A percentile compares a stretch with the other conserved stretches of the same genome.
Evolutionary conservation across 2,797 vertebrate species (phyloP).

Genomic region (Cryptoprocta ferox): DNA sequence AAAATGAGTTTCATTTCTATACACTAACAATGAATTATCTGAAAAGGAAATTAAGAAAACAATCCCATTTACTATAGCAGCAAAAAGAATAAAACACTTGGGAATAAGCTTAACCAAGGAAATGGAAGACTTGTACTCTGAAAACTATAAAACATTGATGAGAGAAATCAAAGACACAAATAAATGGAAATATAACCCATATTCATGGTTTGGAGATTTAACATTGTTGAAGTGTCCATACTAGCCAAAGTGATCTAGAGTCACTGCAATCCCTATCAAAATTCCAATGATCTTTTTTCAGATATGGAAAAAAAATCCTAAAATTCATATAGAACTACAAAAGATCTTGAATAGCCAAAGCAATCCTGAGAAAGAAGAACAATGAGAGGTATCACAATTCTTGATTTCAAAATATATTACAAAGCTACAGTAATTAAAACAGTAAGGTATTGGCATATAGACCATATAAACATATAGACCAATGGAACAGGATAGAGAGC

Average conservation of each 20-base stretch:
- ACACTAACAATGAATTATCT: neutral
- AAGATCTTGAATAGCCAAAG: neutral
- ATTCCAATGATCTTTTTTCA: neutral
- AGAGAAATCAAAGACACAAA: constrained; percentile 34
- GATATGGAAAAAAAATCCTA: neutral
- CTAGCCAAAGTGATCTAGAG: constrained; percentile 7
- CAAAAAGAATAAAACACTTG: constrained; percentile 16
- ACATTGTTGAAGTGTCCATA: neutral
- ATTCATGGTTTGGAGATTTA: neutral
- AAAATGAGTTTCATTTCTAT: constrained; percentile 4
- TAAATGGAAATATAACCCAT: neutral
- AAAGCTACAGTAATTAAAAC: neutral
- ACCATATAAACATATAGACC: neutral
- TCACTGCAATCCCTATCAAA: neutral
- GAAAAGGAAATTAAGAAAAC: constrained; percentile 11
- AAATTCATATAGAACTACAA: neutral
- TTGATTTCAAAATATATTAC: constrained; percentile 18
- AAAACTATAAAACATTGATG: neutral
- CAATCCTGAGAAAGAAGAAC: constrained; percentile 15
- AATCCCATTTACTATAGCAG: neutral
- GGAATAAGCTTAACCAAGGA: neutral
- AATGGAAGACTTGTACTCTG: neutral
- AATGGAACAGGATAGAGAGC: neutral
- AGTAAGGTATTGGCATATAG: neutral
- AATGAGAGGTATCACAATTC: neutral